These are phyloP conservation scores for Phaonia tiefii DNA, from an alignment of 2,888 invertebrate genomes.

Conservation along the genomic window DNA sequence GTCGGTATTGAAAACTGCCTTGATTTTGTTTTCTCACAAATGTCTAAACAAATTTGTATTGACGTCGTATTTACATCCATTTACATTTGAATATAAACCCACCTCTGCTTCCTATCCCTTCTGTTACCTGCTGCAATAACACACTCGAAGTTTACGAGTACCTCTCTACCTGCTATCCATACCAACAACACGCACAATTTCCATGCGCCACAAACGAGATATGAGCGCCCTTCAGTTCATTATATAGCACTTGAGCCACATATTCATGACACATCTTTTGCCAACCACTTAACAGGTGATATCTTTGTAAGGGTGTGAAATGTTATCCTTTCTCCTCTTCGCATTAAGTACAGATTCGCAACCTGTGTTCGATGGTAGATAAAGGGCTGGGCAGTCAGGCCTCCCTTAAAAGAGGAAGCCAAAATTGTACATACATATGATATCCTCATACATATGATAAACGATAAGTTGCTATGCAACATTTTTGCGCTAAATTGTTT, in stretches of 20 bases:
- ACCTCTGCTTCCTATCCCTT: too few relatives aligned
- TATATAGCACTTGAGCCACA: too few relatives aligned
- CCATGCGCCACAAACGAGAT: conserved; percentile 6
- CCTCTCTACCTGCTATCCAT: conserved; percentile 21
- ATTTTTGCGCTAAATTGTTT: too few relatives aligned
- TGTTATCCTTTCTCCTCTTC: background rate
- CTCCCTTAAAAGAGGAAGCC: background rate
- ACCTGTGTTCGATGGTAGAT: background rate
- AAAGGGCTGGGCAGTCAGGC: background rate
- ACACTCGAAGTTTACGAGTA: background rate
- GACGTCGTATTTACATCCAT: too few relatives aligned
- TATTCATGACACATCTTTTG: background rate
- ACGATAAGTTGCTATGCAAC: conserved; percentile 48
- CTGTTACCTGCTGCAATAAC: background rate
- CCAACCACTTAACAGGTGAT: conserved; percentile 57
- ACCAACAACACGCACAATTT: conserved; percentile 33
- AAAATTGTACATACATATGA: conserved; percentile 55
- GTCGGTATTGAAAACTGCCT: too few relatives aligned
- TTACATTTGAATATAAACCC: too few relatives aligned
- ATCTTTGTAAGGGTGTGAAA: conserved; percentile 19
- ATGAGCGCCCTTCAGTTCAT: too few relatives aligned
- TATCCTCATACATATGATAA: conserved; percentile 60
- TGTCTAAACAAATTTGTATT: too few relatives aligned
- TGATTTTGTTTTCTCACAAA: too few relatives aligned
- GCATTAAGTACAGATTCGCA: background rate